Evolutionary conservation across 2,113 vertebrate genomes (phyloP).

Genomic region (Ptychochromis oligacanthus): DNA sequence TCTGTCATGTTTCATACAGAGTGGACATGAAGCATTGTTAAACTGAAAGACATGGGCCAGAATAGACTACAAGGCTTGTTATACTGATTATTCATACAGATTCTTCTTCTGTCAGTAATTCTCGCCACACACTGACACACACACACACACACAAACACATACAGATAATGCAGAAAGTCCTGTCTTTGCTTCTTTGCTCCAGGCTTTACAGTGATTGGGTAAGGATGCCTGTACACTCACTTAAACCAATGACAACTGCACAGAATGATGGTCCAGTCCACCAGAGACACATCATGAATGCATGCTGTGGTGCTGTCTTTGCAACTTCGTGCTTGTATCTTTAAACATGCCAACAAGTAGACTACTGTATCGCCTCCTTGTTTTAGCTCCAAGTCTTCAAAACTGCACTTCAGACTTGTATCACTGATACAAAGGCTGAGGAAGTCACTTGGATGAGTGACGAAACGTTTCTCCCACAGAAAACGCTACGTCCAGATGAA

Average conservation of each 20-base stretch:
- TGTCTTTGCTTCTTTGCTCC: background rate
- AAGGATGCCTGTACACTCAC: background rate
- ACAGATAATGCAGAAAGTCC: background rate
- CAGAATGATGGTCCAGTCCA: background rate
- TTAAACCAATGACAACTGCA: conserved; percentile 17
- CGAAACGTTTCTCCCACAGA: no score
- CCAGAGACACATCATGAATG: accelerated
- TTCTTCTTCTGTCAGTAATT: conserved; percentile 10
- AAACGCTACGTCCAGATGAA: no score
- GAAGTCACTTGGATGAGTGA: no score
- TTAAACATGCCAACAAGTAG: background rate
- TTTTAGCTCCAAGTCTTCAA: background rate
- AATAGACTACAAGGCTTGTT: conserved; percentile 14
- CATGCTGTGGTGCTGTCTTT: background rate
- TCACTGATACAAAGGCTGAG: no score
- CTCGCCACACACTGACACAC: background rate
- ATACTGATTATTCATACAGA: conserved; percentile 41
- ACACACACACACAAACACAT: background rate
- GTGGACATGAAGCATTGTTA: background rate
- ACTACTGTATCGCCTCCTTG: background rate
- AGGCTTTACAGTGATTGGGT: conserved; percentile 1
- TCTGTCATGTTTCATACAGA: background rate
- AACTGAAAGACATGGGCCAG: background rate
- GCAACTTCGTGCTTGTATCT: background rate
- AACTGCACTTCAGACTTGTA: background rate